Evolutionary conservation across 2,888 invertebrate species (phyloP), one percentile per base, ranked within the genome.

Genomic region (Coenonympha glycerion): DNA sequence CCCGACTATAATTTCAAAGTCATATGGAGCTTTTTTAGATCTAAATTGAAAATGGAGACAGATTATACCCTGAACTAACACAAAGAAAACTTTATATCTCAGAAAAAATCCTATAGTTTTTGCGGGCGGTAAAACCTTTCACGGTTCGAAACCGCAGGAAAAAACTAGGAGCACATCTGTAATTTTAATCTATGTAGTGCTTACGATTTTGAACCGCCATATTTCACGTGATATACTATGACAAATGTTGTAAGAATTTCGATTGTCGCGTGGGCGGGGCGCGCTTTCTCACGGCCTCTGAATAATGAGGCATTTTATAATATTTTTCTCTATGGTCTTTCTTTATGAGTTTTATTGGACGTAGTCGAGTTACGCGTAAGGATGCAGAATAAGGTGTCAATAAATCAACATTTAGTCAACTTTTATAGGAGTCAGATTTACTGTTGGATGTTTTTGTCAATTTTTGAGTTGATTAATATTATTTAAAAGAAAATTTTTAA

Each of bases 211-310:
- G 45, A 47, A 50, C 47, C 53, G 47, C 53, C 45, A 55, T 55
- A 55, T 36, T 54, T 55, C 55, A 55, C 52, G 9, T 34, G 22
- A 15, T 34, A 26, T 49, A 50, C 31, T 57, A 57, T 61, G 60
- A 62, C 58, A 59, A 60, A 62, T 61, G 56, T 60, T 56, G 44
- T 53, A 59, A 59, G 59, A 63, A 63, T 59, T 55, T 53, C 49
- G 57, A 56, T 54, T 55, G 49, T 51, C 49, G 49, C 42, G 62
- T 61, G 42, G 63, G 63, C 56, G 63, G 42, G 56, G 48, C 55
- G 51, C 34, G 37, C 51, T 49, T 61, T 63, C 63, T 56, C 63
- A 61, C 62, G 63, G 59, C 59, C 61, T 51, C 46, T 57, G 60
- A 52, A 60, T 60, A 60, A 60, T 60, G 58, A 56, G 56, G 48